Evolutionary conservation across 1,140 invertebrate genomes (phyloP).

Genomic region (Leguminivora glycinivorella): DNA sequence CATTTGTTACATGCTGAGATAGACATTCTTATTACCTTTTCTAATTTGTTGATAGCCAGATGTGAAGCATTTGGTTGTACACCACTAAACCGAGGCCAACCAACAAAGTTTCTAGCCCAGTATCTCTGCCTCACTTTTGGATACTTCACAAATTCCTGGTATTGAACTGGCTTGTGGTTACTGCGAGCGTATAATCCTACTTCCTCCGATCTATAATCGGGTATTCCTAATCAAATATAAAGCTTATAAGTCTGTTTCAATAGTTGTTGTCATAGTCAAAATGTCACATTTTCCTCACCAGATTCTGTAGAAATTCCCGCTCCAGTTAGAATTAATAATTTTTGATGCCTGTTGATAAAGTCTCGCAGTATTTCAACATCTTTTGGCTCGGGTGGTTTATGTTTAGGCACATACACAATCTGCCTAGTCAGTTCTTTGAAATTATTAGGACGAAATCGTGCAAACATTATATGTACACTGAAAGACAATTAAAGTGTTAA

Average conservation of each 20-base stretch:
- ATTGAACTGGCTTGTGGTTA: constrained; percentile 90
- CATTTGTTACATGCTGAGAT: constrained; percentile 12
- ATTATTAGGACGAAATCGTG: constrained; percentile 3
- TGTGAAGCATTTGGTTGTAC: constrained; percentile 85
- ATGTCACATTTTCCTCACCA: constrained; percentile 64
- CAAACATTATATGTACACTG: neutral
- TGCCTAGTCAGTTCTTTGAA: constrained; percentile 38
- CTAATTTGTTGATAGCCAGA: constrained; percentile 81
- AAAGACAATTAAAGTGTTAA: neutral
- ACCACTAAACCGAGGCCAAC: constrained; percentile 90
- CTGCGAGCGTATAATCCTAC: constrained; percentile 94
- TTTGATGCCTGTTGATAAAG: constrained; percentile 82
- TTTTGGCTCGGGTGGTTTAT: constrained; percentile 80
- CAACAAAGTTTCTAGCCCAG: constrained; percentile 97
- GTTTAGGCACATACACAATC: constrained; percentile 85
- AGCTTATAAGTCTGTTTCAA: constrained; percentile 26
- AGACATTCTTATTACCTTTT: constrained; percentile 69
- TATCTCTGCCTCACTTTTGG: constrained; percentile 88
- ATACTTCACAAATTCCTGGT: constrained; percentile 91
- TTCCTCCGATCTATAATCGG: constrained; percentile 95
- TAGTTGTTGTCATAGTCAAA: neutral
- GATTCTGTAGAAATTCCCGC: constrained; percentile 98
- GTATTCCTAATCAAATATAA: constrained; percentile 85
- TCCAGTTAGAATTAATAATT: constrained; percentile 90
- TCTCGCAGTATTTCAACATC: constrained; percentile 83